phyloP scores from a whole-genome alignment of 2,113 vertebrate species.

The Phalacrocorax brasilianus region DNA sequence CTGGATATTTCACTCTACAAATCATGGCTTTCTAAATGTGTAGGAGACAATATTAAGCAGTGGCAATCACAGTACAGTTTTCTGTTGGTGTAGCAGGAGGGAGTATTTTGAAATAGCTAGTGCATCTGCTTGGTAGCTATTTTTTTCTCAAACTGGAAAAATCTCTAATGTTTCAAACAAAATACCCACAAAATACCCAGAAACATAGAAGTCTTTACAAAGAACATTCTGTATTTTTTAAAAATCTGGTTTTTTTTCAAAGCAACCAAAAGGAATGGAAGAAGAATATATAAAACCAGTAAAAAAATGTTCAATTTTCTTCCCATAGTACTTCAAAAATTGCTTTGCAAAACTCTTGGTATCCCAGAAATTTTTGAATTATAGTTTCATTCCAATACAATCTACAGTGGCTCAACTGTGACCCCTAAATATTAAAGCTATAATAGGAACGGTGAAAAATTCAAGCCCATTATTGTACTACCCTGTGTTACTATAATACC shows the following conservation, averaged over 20 bases:
- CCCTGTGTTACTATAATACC: background rate
- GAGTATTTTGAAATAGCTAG: conserved; percentile 46
- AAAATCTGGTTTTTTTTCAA: background rate
- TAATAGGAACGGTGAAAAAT: background rate
- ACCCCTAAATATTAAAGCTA: background rate
- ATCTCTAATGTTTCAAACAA: background rate
- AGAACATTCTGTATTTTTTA: background rate
- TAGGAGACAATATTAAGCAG: conserved; percentile 49
- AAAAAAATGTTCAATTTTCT: background rate
- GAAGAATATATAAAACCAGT: background rate
- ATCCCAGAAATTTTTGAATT: background rate
- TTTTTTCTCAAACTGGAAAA: conserved; percentile 39
- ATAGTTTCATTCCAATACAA: background rate
- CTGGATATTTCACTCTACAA: conserved; percentile 56
- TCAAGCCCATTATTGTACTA: background rate
- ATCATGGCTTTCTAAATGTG: conserved; percentile 33
- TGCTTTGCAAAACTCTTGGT: background rate
- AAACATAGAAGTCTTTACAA: background rate
- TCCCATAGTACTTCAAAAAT: background rate
- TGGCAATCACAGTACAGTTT: conserved; percentile 29
- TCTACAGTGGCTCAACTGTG: background rate
- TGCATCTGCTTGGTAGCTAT: conserved; percentile 45
- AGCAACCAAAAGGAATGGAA: background rate
- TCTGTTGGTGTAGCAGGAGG: conserved; percentile 29
- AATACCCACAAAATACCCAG: background rate